Conservation (phyloP, 1,140 invertebrate genomes). For the Pygmarrhopalites habei region DNA sequence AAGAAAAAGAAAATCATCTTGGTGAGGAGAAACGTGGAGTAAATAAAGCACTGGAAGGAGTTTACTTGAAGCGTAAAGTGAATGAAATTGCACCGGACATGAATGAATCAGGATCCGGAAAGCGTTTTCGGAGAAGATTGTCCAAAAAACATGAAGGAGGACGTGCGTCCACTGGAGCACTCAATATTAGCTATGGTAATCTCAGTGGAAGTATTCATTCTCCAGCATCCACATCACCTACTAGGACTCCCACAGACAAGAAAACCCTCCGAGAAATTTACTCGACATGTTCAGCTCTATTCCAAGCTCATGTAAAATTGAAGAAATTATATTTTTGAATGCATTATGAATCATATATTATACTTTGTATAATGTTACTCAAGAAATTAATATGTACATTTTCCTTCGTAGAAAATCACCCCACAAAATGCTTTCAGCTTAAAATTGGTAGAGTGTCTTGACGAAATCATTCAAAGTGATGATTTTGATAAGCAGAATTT, state of each 20-base stretch:
- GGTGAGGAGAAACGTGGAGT: neutral
- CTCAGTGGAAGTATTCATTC: neutral
- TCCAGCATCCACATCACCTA: neutral
- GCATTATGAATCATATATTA: no score
- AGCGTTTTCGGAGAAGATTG: neutral
- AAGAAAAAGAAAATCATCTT: neutral
- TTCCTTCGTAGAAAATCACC: conserved; percentile 34
- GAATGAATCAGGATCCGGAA: neutral
- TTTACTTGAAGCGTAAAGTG: neutral
- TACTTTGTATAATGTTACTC: no score
- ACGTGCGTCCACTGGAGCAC: neutral
- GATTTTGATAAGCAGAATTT: conserved; percentile 27
- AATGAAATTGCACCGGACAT: conserved; percentile 4
- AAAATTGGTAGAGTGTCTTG: conserved; percentile 23
- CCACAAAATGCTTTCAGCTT: conserved; percentile 29
- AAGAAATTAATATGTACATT: no score
- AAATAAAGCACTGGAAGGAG: neutral
- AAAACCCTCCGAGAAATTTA: conserved; percentile 5
- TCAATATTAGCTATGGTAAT: conserved; percentile 8
- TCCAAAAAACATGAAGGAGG: neutral
- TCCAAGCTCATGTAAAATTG: conserved; percentile 7
- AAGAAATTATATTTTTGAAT: no score
- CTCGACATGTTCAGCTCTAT: conserved; percentile 1
- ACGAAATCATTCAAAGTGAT: conserved; percentile 19
- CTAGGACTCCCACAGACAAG: neutral